phyloP scores from a whole-genome alignment of 2,888 invertebrate genomes.

The Andrena minutula region DNA sequence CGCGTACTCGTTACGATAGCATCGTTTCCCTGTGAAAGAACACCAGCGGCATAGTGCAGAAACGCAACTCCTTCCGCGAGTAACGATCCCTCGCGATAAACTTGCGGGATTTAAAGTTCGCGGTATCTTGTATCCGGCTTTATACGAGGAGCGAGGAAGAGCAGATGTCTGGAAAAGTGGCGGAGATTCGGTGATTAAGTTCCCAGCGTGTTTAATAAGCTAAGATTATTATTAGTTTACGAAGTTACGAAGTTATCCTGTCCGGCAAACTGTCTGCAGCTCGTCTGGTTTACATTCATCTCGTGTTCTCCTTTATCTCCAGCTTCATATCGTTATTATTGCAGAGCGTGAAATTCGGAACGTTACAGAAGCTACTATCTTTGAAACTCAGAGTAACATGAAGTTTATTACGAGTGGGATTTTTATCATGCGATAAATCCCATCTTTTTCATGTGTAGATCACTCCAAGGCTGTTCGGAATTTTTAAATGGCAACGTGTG shows the following conservation, averaged over 20 bases:
- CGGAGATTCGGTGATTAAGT: constrained; percentile 51
- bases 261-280: constrained; percentile 18
- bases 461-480: too few species aligned
- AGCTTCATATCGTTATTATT: not conserved
- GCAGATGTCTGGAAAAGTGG: constrained; percentile 4
- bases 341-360: too few species aligned
- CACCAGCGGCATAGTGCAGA: not conserved
- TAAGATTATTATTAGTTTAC: constrained; percentile 54
- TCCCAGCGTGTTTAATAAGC: constrained; percentile 47
- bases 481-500: too few species aligned
- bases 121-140: constrained; percentile 26
- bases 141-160: not conserved
- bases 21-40: constrained; percentile 17
- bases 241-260: constrained; percentile 36
- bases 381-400: too few species aligned
- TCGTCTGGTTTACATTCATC: constrained; percentile 6
- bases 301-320: not conserved
- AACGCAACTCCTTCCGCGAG: constrained; percentile 29
- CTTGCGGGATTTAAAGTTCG: constrained; percentile 52
- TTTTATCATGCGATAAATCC: too few species aligned
- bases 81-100: constrained; percentile 39
- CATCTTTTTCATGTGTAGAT: too few species aligned
- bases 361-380: too few species aligned
- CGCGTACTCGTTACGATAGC: not conserved
- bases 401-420: too few species aligned